Evolutionary conservation across 2,797 vertebrate genomes (phyloP).

Genomic region (Eurystomus glaucurus): DNA sequence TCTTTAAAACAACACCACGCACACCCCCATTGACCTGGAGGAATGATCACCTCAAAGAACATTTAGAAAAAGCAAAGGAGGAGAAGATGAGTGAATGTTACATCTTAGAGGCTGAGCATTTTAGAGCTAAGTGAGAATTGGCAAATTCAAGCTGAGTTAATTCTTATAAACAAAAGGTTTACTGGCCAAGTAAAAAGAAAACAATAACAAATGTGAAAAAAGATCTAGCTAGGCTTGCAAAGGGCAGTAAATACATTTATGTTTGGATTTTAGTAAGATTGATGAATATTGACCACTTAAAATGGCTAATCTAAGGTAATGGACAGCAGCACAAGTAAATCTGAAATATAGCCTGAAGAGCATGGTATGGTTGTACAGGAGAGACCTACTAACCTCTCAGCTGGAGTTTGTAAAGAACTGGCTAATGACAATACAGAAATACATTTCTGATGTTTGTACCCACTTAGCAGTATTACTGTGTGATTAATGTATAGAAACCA

Average conservation of each 20-base stretch:
- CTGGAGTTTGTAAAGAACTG: neutral
- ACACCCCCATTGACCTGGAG: rapidly evolving
- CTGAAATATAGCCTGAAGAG: neutral
- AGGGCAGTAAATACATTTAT: neutral
- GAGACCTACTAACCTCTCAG: neutral
- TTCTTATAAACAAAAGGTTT: neutral
- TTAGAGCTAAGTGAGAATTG: neutral
- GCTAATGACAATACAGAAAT: neutral
- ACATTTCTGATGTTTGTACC: neutral
- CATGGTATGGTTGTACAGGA: neutral
- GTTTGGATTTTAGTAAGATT: neutral
- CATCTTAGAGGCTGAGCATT: neutral
- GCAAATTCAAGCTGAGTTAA: neutral
- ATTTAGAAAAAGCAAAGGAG: neutral
- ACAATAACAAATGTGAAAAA: neutral
- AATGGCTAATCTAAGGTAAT: neutral
- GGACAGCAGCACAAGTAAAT: neutral
- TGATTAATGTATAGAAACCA: neutral
- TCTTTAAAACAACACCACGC: neutral
- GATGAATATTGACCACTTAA: neutral
- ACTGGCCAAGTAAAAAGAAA: neutral
- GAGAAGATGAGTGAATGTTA: neutral
- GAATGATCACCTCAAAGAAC: neutral
- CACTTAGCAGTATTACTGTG: neutral
- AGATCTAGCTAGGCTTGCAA: neutral